Evolutionary conservation across 2,797 vertebrate species (phyloP).

Genomic region (Sebastes kiyomatsui): DNA sequence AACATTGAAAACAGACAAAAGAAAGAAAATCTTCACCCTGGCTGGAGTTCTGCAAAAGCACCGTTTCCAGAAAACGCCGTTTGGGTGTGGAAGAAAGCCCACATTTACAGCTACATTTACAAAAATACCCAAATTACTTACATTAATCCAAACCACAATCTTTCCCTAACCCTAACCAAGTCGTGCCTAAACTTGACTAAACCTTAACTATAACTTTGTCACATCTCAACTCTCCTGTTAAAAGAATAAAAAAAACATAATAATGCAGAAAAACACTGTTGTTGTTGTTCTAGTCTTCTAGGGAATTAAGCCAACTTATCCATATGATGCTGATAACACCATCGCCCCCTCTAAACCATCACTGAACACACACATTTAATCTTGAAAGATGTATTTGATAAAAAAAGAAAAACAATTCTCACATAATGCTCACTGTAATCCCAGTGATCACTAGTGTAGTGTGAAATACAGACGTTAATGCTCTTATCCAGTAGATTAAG

Average conservation of each 20-base stretch:
- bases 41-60: neutral
- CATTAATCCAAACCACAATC: neutral
- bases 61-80: neutral
- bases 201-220: neutral
- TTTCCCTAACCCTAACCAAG: neutral
- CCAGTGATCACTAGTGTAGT: slow-evolving; percentile 45
- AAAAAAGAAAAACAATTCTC: slow-evolving; percentile 8
- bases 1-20: neutral
- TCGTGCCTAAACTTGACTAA: neutral
- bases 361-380: slow-evolving; percentile 13
- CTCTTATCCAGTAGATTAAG: slow-evolving; percentile 67
- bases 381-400: slow-evolving; percentile 41
- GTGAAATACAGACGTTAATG: slow-evolving; percentile 57
- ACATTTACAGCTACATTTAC: neutral
- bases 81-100: too few relatives aligned
- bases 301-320: slow-evolving; percentile 11
- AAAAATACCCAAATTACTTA: neutral
- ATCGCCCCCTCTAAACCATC: neutral
- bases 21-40: neutral
- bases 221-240: neutral
- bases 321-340: slow-evolving; percentile 5
- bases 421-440: slow-evolving; percentile 54
- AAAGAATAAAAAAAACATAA: neutral
- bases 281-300: neutral
- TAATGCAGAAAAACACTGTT: neutral